Evolutionary conservation across 2,113 vertebrate species (phyloP).

Genomic region (Electrona antarctica): DNA sequence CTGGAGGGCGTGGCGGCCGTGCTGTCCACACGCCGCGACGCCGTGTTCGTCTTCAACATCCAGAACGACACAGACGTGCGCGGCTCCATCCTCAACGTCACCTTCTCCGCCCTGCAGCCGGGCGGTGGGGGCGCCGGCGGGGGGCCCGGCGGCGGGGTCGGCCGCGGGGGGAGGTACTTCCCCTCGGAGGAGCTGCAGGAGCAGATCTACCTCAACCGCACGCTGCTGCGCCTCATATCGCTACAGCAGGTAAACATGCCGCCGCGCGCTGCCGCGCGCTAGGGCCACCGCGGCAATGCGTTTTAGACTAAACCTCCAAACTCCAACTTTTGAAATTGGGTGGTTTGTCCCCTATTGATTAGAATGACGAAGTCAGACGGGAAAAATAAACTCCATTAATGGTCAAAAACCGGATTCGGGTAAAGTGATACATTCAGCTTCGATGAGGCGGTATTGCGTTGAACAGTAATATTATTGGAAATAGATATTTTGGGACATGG

Average conservation of each 20-base stretch:
- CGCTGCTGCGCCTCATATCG: conserved; percentile 87
- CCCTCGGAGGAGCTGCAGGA: conserved; percentile 95
- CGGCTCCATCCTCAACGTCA: conserved; percentile 93
- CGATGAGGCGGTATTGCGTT: too few species aligned
- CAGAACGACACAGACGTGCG: conserved; percentile 94
- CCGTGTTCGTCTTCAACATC: conserved; percentile 94
- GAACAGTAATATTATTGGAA: too few species aligned
- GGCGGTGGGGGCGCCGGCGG: conserved; percentile 73
- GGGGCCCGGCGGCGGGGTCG: conserved; percentile 21
- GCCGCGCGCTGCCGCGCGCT: too few species aligned
- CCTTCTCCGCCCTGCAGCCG: conserved; percentile 90
- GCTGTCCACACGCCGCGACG: conserved; percentile 88
- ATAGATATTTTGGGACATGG: too few species aligned
- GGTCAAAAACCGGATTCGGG: too few species aligned
- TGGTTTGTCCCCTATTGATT: too few species aligned
- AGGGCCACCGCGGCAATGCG: too few species aligned
- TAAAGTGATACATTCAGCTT: too few species aligned
- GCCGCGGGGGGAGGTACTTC: conserved; percentile 84
- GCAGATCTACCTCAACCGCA: conserved; percentile 96
- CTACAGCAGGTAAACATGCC: conserved; percentile 81
- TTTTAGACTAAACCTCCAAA: too few species aligned
- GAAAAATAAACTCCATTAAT: too few species aligned
- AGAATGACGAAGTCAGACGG: too few species aligned
- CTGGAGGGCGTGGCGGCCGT: conserved; percentile 92
- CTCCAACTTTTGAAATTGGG: too few species aligned